These are phyloP conservation scores for Champsocephalus gunnari DNA, from an alignment of 2,797 vertebrate genomes.

Conservation along the genomic window DNA sequence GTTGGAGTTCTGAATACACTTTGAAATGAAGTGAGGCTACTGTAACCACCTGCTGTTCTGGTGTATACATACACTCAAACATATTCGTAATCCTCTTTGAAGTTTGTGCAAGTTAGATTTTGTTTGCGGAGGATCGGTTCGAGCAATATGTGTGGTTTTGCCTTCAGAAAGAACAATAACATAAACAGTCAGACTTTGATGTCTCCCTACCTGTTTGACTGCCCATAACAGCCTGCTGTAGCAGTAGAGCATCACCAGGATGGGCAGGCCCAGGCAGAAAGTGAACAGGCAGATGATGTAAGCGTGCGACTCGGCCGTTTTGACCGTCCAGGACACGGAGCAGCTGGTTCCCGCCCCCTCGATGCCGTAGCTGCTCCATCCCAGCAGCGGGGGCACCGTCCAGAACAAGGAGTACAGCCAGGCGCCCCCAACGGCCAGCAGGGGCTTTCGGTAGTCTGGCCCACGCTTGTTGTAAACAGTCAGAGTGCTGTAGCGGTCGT, in stretches of 20 bases:
- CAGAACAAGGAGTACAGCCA: conserved; percentile 92
- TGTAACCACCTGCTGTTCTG: neutral
- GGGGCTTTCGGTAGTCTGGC: conserved; percentile 83
- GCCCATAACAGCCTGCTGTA: conserved; percentile 87
- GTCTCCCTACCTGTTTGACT: conserved; percentile 87
- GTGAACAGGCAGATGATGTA: conserved; percentile 93
- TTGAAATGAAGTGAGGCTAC: neutral
- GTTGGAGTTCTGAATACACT: neutral
- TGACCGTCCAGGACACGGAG: conserved; percentile 89
- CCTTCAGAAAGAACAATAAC: neutral
- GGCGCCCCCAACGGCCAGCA: conserved; percentile 86
- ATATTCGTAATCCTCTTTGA: neutral
- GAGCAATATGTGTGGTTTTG: neutral
- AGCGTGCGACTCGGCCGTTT: conserved; percentile 83
- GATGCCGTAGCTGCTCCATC: conserved; percentile 91
- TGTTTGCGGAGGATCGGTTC: neutral
- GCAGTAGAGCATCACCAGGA: conserved; percentile 91
- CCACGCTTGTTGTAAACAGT: conserved; percentile 87
- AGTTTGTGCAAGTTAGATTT: neutral
- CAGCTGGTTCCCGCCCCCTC: conserved; percentile 92
- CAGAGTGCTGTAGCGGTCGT: conserved; percentile 91
- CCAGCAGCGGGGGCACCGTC: conserved; percentile 91
- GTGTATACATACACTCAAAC: neutral
- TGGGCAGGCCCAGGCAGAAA: conserved; percentile 90
- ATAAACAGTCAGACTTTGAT: neutral